Conservation (phyloP, 2,888 invertebrate genomes). For the Tinea trinotella region DNA sequence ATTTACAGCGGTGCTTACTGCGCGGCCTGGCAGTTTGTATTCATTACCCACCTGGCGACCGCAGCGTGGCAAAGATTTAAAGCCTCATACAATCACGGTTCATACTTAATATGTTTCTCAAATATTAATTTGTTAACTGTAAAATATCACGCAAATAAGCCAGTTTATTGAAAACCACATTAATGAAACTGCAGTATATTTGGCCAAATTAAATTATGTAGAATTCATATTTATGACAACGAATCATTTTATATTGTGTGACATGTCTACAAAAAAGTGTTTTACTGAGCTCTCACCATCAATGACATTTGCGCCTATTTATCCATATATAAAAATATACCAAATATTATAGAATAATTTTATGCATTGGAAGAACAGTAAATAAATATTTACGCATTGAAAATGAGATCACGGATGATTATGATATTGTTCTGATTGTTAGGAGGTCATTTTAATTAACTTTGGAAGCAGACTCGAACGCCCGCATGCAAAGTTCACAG, state of each 20-base stretch:
- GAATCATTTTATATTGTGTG: background rate
- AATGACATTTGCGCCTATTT: too few species aligned
- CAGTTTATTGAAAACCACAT: background rate
- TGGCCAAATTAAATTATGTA: conserved; percentile 1
- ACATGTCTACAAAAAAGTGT: background rate
- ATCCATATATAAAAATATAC: too few species aligned
- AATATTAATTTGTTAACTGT: conserved; percentile 36
- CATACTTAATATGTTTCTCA: conserved; percentile 46
- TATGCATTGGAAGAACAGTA: too few species aligned
- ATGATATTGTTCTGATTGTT: too few species aligned
- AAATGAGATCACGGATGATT: too few species aligned
- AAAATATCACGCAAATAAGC: conserved; percentile 4
- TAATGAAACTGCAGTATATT: background rate
- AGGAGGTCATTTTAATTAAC: too few species aligned
- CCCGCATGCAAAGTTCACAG: background rate
- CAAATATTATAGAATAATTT: too few species aligned
- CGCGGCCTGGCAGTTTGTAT: conserved; percentile 62
- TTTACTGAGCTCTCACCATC: background rate
- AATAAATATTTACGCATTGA: too few species aligned
- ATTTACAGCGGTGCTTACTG: conserved; percentile 61
- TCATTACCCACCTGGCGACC: conserved; percentile 59
- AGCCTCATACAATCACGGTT: conserved; percentile 45
- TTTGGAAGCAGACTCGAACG: background rate
- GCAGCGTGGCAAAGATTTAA: conserved; percentile 42
- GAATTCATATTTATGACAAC: background rate